Evolutionary conservation across 2,797 vertebrate genomes (phyloP), one percentile per base, ranked within the genome.

Genomic region (Pseudomugil tenellus): DNA sequence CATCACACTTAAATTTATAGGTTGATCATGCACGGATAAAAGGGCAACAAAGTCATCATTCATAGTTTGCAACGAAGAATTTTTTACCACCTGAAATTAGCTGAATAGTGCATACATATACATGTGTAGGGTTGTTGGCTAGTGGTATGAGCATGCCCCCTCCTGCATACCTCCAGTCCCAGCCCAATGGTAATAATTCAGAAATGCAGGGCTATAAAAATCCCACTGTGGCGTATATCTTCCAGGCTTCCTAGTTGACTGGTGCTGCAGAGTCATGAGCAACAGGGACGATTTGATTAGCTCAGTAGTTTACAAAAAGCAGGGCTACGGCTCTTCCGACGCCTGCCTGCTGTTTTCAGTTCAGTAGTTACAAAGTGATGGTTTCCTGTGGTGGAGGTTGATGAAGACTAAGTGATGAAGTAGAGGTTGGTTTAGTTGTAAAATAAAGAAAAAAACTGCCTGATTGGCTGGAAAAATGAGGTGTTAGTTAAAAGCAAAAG

Each of bases 241-340:
- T 83, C 76, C 75, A 78, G 78, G 76, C 77, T 67, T 80, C 77
- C 64, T 70, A 49, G 71, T 51, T 26, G 74, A 83, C 83, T 73
- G 83, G 67, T 74, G 76, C 75, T 75, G 86, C 57, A 62, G 79
- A 87, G 87, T 89, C 76, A 74, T 77, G 6, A 68, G 64, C 61
- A 67, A 70, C 69, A 63, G 76, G 53, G 72, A 70, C 76, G 82
- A 75, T 77, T 84, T 75, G 63, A 77, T 84, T 77, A 85, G 74
- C 87, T 93, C 92, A 93, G 92, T 94, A 94, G 93, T 93, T 84
- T 86, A 86, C 56, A 76, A 55, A 65, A 77, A 72, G 74, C 84
- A 63, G 76, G 55, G 64, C 62, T 16, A 60, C 6, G 35, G 48
- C 68, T 64, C 79, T n/a, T 63, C 72, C 79, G 48, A 2, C 21